Evolutionary conservation across 2,797 vertebrate species (phyloP).

Genomic region (Hipposideros larvatus): DNA sequence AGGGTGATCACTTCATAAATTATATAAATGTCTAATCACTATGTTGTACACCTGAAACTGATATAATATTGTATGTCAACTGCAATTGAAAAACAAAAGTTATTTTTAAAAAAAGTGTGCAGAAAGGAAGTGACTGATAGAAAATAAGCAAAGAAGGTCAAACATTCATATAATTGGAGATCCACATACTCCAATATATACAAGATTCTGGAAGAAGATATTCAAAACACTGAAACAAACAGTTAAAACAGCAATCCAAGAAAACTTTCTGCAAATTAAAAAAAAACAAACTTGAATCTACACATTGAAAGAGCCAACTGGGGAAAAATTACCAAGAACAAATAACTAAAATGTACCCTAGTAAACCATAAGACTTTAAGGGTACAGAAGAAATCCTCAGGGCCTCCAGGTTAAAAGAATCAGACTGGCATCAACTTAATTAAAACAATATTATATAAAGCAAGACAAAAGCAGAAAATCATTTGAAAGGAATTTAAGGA

Average conservation of each 20-base stretch:
- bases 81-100: too few relatives aligned
- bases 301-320: neutral
- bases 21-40: too few relatives aligned
- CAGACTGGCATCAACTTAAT: neutral
- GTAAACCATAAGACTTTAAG: neutral
- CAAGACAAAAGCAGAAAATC: neutral
- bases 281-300: neutral
- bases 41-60: too few relatives aligned
- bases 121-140: neutral
- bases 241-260: neutral
- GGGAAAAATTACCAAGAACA: neutral
- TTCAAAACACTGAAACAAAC: neutral
- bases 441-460: neutral
- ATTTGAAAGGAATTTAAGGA: neutral
- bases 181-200: neutral
- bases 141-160: neutral
- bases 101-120: neutral
- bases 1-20: too few relatives aligned
- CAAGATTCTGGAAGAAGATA: neutral
- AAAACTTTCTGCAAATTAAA: constrained; percentile 10
- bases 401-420: neutral
- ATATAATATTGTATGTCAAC: too few relatives aligned
- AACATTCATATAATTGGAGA: neutral
- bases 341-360: neutral
- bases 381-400: neutral